Evolutionary conservation across 2,888 invertebrate genomes (phyloP), one percentile per base, ranked within the genome.

Genomic region (Petrolisthes cinctipes): DNA sequence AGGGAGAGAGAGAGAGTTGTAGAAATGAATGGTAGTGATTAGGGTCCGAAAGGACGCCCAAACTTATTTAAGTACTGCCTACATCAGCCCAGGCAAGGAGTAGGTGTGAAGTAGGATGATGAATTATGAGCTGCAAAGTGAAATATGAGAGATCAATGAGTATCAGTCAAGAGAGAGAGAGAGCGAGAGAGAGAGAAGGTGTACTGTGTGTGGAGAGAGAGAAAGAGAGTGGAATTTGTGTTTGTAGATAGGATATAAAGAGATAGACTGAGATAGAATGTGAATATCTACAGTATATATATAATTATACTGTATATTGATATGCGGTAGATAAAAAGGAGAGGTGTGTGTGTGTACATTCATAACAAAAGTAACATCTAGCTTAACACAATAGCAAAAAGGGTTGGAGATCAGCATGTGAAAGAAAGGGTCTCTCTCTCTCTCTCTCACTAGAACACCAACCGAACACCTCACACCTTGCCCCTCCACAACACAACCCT

Each of bases 111-210:
- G 66, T 14, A 66, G 66, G 66, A 66, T 14, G 66, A 23, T 23
- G 37, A 11, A 11, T 23, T 14, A 11, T 20, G 37, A 7, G 23
- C 23, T 23, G 37, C 5, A 23, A 76, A 37, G 11, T 20, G 37
- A 37, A 76, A 37, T 14, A 37, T 23, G 76, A 76, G 76, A 76
- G 76, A 76, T 20, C n/a, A 37, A 76, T 20, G 37, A 14, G 37
- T 20, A 37, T 20, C n/a, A 37, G 37, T 20, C n/a, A 37, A 37
- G 76, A 76, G 37, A 37, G 76, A 76, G 76, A 76, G 20, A 76
- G 37, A 76, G 76, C 5, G 76, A 37, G 76, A 76, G 76, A 37
- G 76, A 76, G 76, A 37, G 76, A 76, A 23, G 37, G 23, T 20
- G 23, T 20, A 76, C 23, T 14, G 76, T 14, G 23, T 6, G 76